These are phyloP conservation scores for Cerastoderma edule DNA, from an alignment of 2,888 invertebrate species.

Conservation along the genomic window DNA sequence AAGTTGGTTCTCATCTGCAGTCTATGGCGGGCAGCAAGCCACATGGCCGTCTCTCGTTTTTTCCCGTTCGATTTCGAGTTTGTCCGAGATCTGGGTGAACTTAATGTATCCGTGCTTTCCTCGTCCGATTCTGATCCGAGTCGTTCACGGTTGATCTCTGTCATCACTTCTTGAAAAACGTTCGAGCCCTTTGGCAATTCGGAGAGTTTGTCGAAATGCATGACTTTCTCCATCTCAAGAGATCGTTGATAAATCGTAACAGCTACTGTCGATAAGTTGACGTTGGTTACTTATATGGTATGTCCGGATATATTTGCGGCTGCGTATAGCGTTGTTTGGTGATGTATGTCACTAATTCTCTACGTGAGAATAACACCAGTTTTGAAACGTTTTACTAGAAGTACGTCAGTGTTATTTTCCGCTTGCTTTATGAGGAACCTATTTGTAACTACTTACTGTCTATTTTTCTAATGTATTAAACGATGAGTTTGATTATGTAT, in stretches of 20 bases:
- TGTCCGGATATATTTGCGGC: no score
- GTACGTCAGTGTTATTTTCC: no score
- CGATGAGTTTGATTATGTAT: no score
- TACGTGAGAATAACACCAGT: no score
- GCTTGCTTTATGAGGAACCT: no score
- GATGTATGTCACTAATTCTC: no score
- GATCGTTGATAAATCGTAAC: background rate
- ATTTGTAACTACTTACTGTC: no score
- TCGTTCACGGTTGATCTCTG: slow-evolving; percentile 14
- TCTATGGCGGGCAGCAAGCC: slow-evolving; percentile 6
- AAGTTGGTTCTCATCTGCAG: background rate
- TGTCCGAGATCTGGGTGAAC: slow-evolving; percentile 19
- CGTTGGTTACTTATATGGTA: no score
- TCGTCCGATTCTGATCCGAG: background rate
- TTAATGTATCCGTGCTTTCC: background rate
- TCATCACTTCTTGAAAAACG: slow-evolving; percentile 18
- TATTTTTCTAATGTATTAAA: no score
- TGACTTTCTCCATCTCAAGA: background rate
- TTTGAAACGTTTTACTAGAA: no score
- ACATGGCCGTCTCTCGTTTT: background rate
- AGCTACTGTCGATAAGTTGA: background rate
- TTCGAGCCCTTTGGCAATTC: slow-evolving; percentile 25
- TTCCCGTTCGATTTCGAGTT: slow-evolving; percentile 12
- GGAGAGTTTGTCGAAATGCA: slow-evolving; percentile 8
- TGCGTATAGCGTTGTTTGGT: no score